Base-by-base conservation (phyloP, 1,140 invertebrate genomes). In the Sarcophaga peregrina region DNA sequence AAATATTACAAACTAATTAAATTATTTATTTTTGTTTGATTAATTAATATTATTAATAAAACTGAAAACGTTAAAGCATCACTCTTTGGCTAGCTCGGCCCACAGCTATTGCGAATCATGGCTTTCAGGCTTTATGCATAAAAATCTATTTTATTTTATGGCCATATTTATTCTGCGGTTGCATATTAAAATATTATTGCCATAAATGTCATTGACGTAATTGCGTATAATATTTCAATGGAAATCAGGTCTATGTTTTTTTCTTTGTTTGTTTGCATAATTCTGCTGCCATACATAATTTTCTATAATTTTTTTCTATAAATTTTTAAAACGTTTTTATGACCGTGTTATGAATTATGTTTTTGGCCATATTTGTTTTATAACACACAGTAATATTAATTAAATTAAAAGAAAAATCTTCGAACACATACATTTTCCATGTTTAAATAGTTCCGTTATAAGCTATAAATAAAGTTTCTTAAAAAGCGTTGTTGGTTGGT, bases 111-210 rank as follows among this genome's bases (percentile, higher is more conserved):
- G 25, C 25, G 4, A 37, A 37, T 37, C 25, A 37, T 4, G 25
- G 25, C 25, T 37, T 37, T 37, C 25, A 37, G 25, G 25, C 25
- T 37, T 37, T 37, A 37, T 37, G 25, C 25, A 37, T 37, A 37
- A 37, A 37, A 37, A 37, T 37, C 25, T 37, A 37, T 37, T 37
- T 37, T 37, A 37, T 37, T 37, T 37, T 37, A 37, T 37, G 25
- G 5, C 13, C 8, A 68, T 68, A 68, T 68, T 68, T 68, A 20
- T 20, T 68, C 17, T 68, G 62, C 10, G 62, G 62, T 68, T 68
- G 62, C 25, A 17, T 68, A 68, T 68, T 68, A 68, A 68, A 68
- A 68, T 68, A 68, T 68, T 68, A 68, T 68, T 68, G n/a, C 62
- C 62, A 68, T 68, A 68, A 68, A 68, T 68, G 62, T 68, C 62